Evolutionary conservation across 2,888 invertebrate species (phyloP).

Genomic region (Paralinhomoeus sp.): DNA sequence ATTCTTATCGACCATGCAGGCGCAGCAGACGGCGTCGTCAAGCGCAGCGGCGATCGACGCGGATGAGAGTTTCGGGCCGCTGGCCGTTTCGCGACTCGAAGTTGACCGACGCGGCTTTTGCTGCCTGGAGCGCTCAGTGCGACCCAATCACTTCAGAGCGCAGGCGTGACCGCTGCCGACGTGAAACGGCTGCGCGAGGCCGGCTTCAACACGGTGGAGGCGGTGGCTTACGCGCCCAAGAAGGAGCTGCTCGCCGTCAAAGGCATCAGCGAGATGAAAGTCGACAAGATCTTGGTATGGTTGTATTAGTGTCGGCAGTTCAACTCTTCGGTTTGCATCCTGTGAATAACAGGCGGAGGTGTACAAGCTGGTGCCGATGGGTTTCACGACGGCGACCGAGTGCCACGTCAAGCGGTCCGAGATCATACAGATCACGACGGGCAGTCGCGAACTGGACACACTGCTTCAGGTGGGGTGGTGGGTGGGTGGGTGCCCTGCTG

Average conservation of each 20-base stretch:
- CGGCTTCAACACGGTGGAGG: slow-evolving; percentile 79
- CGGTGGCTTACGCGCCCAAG: slow-evolving; percentile 79
- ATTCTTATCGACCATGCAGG: too few relatives aligned
- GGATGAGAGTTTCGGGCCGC: too few relatives aligned
- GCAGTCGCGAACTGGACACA: slow-evolving; percentile 75
- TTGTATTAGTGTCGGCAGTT: too few relatives aligned
- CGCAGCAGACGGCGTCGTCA: too few relatives aligned
- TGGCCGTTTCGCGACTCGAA: too few relatives aligned
- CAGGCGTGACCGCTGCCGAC: slow-evolving; percentile 68
- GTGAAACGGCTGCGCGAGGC: slow-evolving; percentile 76
- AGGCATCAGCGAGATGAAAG: slow-evolving; percentile 89
- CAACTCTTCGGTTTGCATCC: too few relatives aligned
- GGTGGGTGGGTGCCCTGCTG: too few relatives aligned
- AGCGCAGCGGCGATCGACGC: too few relatives aligned
- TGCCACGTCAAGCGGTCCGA: slow-evolving; percentile 83
- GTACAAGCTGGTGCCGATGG: slow-evolving; percentile 78
- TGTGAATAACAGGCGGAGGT: slow-evolving; percentile 58
- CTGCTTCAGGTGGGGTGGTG: slow-evolving; percentile 62
- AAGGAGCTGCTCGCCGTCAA: slow-evolving; percentile 49
- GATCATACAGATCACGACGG: slow-evolving; percentile 77
- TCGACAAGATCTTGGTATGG: slow-evolving; percentile 57
- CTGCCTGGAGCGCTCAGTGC: too few relatives aligned
- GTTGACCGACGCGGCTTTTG: too few relatives aligned
- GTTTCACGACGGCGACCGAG: slow-evolving; percentile 88
- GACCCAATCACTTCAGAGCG: slow-evolving; percentile 51